Conservation (phyloP, 1,140 invertebrate genomes). For the Drosophila bocqueti region DNA sequence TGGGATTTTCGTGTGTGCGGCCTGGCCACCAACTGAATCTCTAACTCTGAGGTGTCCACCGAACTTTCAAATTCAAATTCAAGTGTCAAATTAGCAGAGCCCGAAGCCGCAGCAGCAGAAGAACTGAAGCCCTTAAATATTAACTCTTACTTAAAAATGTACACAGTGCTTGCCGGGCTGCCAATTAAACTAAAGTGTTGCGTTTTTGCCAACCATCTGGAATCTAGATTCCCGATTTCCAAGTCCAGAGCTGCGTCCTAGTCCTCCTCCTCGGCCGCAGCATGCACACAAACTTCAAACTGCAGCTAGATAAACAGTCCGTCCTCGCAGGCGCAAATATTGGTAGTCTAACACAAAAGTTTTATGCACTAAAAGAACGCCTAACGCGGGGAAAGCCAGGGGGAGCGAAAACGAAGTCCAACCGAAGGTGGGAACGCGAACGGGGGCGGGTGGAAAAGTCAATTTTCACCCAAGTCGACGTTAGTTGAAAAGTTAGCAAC, state of each 20-base stretch:
- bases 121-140: slow-evolving; percentile 61
- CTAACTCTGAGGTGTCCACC: slow-evolving; percentile 21
- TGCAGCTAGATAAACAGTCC: slow-evolving; percentile 73
- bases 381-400: slow-evolving; percentile 16
- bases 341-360: slow-evolving; percentile 80
- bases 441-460: slow-evolving; percentile 48
- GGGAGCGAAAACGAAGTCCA: neutral
- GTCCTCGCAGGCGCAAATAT: slow-evolving; percentile 69
- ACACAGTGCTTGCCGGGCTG: slow-evolving; percentile 68
- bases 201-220: slow-evolving; percentile 51
- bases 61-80: slow-evolving; percentile 43
- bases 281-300: slow-evolving; percentile 65
- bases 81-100: slow-evolving; percentile 70
- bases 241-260: slow-evolving; percentile 6
- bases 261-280: slow-evolving; percentile 31
- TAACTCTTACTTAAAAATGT: slow-evolving; percentile 81
- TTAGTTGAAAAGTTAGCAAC: slow-evolving; percentile 79
- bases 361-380: slow-evolving; percentile 64
- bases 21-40: slow-evolving; percentile 32
- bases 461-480: slow-evolving; percentile 81
- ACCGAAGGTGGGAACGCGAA: slow-evolving; percentile 4
- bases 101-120: slow-evolving; percentile 9
- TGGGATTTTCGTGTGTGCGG: slow-evolving; percentile 59
- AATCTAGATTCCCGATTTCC: slow-evolving; percentile 3
- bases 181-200: slow-evolving; percentile 78